Evolutionary conservation across 2,888 invertebrate genomes (phyloP).

Genomic region (Cerastis leucographa): DNA sequence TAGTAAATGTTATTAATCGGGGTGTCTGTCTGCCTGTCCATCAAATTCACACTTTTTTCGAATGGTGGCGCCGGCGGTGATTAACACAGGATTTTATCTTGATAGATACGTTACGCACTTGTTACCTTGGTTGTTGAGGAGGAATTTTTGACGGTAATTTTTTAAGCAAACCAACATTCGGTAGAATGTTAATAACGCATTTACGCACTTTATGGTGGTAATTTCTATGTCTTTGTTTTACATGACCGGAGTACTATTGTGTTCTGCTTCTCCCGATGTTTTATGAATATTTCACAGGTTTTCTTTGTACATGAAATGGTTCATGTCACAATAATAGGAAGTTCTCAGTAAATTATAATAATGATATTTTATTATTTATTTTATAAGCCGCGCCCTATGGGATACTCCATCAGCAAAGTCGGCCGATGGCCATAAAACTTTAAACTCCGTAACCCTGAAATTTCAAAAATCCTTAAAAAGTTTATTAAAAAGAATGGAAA

Average conservation of each 20-base stretch:
- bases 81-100: not conserved
- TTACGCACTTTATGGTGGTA: not conserved
- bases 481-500: not conserved
- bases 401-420: not conserved
- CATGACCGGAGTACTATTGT: not conserved
- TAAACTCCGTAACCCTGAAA: not conserved
- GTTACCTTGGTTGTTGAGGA: not conserved
- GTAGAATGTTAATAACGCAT: not conserved
- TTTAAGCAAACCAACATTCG: not conserved
- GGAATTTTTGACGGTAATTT: not conserved
- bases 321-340: slow-evolving; percentile 19
- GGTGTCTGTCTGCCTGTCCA: not conserved
- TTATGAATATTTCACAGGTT: slow-evolving; percentile 9
- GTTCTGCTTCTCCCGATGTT: not conserved
- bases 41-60: not conserved
- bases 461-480: not conserved
- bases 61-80: not conserved
- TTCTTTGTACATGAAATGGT: slow-evolving; percentile 24
- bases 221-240: not conserved
- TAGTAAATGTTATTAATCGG: no score
- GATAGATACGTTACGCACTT: not conserved
- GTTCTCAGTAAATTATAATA: not conserved
- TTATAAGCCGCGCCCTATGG: not conserved
- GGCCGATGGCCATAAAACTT: not conserved
- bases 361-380: not conserved